Base-by-base conservation (phyloP, 2,888 invertebrate genomes). In the Amaurobius ferox region DNA sequence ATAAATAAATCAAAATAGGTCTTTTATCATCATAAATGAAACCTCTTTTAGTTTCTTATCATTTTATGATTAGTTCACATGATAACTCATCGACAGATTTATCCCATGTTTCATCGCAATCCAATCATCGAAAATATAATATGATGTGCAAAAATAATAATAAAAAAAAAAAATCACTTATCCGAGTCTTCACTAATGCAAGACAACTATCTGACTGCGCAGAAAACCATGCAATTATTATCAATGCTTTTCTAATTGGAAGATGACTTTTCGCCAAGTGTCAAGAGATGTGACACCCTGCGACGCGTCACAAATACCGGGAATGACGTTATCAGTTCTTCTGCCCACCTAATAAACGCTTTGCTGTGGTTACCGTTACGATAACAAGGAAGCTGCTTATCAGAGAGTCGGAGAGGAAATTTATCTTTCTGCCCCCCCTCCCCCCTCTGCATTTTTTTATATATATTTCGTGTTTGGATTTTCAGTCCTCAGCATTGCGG, bases 281-380 rank as follows among this genome's bases (percentile, higher is more conserved):
- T 83, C 81, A 83, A 70, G 39, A 74, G 74, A 32, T 55, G 62
- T 48, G 73, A 85, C 73, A 67, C 68, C 68, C 67, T 35, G 80
- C 55, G 80, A 80, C 80, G 68, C 62, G 80, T 80, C 80, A 39
- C 74, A 71, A 71, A 72, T 77, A 72, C 62, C 48, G 7, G 32
- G 61, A 55, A 76, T 66, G 77, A 61, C 77, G 71, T 77, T 85
- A 85, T 85, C 77, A 55, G 48, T 72, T 77, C 55, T 77, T 39
- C 35, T 66, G 66, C 83, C 71, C 83, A 77, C 83, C 77, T 85
- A 85, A 85, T 85, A 85, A 55, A 66, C 66, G 66, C 67, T 85
- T 85, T 85, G 83, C 83, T 85, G 77, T 85, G 83, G 83, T 85
- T 85, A 85, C 83, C 83, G 83, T 72, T 55, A 55, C 40, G 77